Conservation (phyloP, 2,113 vertebrate genomes). For the Cairina moschata region DNA sequence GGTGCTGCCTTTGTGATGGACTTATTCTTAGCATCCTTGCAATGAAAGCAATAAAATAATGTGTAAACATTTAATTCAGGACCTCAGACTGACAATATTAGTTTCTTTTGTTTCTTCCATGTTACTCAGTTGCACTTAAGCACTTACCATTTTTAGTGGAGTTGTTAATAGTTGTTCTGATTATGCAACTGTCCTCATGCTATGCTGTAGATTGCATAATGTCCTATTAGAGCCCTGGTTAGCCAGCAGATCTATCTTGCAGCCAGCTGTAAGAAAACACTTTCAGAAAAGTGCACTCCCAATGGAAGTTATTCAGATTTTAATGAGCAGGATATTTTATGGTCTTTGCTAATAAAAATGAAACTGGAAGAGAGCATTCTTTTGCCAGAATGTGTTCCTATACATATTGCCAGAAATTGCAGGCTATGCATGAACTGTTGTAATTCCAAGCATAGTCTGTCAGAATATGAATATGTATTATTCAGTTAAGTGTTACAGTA, state of each 20-base stretch:
- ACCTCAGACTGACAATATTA: neutral
- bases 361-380: constrained; percentile 1
- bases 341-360: constrained; percentile 53
- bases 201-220: constrained; percentile 48
- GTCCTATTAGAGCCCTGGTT: constrained; percentile 45
- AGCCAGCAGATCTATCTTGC: constrained; percentile 39
- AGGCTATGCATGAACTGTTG: neutral
- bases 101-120: neutral
- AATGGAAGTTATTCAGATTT: constrained; percentile 53
- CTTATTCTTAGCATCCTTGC: neutral
- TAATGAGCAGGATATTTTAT: constrained; percentile 53
- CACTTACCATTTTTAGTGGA: neutral
- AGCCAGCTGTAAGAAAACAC: constrained; percentile 43
- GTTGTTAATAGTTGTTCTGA: neutral
- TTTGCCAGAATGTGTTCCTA: neutral
- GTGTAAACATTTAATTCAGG: neutral
- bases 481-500: constrained; percentile 6
- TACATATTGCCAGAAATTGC: neutral
- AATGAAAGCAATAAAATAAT: neutral
- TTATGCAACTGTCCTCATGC: constrained; percentile 37
- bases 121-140: neutral
- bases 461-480: constrained; percentile 17
- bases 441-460: neutral
- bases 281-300: constrained; percentile 44
- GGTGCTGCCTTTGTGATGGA: neutral